Evolutionary conservation across 1,140 invertebrate species (phyloP).

Genomic region (Babylonia areolata): DNA sequence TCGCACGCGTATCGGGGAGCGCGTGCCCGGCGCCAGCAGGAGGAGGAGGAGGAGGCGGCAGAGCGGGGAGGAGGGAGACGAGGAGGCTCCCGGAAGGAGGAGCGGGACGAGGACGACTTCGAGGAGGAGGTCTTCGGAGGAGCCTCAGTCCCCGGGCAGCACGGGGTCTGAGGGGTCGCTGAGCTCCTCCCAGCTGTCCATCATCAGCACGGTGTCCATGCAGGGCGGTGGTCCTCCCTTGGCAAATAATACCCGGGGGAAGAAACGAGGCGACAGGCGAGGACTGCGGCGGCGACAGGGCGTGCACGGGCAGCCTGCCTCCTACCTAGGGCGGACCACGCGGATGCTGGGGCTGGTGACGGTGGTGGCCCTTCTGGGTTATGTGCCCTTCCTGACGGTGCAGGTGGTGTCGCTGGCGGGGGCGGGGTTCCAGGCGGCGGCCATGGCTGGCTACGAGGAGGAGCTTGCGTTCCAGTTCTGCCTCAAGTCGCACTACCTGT

Average conservation of each 20-base stretch:
- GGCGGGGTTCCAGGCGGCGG: constrained; percentile 22
- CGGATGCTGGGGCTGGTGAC: constrained; percentile 46
- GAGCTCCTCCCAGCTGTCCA: constrained; percentile 26
- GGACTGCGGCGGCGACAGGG: not conserved
- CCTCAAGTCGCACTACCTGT: constrained; percentile 42
- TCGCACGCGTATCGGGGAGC: constrained; percentile 32
- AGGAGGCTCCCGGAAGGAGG: not conserved
- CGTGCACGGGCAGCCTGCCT: not conserved
- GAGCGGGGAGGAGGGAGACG: not conserved
- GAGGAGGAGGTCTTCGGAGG: not conserved
- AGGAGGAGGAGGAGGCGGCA: not conserved
- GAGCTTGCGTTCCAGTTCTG: constrained; percentile 40
- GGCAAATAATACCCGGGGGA: too few species aligned
- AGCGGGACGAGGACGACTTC: not conserved
- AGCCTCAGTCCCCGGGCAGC: not conserved
- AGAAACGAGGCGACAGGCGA: not conserved
- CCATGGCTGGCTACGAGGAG: constrained; percentile 24
- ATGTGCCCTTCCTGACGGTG: constrained; percentile 42
- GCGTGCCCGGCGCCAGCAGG: not conserved
- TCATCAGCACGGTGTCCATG: constrained; percentile 12
- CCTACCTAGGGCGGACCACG: constrained; percentile 29
- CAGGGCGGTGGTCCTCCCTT: not conserved
- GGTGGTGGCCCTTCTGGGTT: constrained; percentile 34
- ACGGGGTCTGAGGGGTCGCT: not conserved
- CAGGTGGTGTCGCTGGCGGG: constrained; percentile 31